phyloP scores from a whole-genome alignment of 1,140 invertebrate species.

The Drosophila cardini region DNA sequence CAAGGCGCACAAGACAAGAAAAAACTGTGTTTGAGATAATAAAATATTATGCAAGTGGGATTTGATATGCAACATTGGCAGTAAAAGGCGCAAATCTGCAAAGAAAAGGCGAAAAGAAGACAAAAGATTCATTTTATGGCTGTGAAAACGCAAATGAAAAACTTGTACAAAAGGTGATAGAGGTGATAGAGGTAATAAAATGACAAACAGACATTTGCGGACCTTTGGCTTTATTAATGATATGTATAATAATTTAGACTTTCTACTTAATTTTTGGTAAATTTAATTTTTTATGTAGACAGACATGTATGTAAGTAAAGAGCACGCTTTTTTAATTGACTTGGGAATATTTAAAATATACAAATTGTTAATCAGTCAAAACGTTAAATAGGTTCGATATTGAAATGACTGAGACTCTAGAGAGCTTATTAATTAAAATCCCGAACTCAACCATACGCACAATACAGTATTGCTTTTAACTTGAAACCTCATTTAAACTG shows the following conservation, averaged over 20 bases:
- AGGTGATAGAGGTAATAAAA: conserved; percentile 14
- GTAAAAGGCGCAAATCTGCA: conserved; percentile 10
- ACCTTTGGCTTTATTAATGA: conserved; percentile 8
- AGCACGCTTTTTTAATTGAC: too few relatives aligned
- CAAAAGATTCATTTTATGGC: conserved; percentile 27
- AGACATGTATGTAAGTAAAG: too few relatives aligned
- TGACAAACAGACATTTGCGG: not conserved
- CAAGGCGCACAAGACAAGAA: conserved; percentile 28
- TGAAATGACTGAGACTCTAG: not conserved
- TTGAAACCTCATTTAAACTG: conserved; percentile 27
- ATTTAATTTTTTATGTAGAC: too few relatives aligned
- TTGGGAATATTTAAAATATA: too few relatives aligned
- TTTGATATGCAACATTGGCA: conserved; percentile 29
- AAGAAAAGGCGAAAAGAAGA: conserved; percentile 38
- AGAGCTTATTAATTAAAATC: conserved; percentile 40
- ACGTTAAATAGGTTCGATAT: conserved; percentile 3
- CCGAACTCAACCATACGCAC: conserved; percentile 10
- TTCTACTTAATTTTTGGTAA: too few relatives aligned
- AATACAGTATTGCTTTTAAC: conserved; percentile 6
- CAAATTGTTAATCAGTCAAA: not conserved
- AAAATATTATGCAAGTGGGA: conserved; percentile 76
- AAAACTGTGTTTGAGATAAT: conserved; percentile 58
- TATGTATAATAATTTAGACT: not conserved
- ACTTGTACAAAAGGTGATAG: conserved; percentile 4
- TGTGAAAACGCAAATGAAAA: not conserved